Base-by-base conservation (phyloP, 1,140 invertebrate genomes). In the Drosophila busckii region DNA sequence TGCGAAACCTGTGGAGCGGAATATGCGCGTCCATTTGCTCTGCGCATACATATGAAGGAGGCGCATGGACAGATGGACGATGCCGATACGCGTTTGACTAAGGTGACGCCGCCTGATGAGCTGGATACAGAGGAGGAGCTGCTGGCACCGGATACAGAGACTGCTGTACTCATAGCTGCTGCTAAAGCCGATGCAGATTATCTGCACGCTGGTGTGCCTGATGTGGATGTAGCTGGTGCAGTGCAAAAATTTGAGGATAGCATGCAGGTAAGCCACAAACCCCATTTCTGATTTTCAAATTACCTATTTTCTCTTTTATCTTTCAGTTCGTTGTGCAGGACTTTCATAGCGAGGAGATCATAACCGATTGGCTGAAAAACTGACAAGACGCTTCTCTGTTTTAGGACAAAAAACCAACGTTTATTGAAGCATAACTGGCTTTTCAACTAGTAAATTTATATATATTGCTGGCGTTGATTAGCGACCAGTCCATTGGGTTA, bases 1-100 rank as follows among this genome's bases (percentile, higher is more conserved):
- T 94, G 93, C 62, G 86, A 89, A 26, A 83, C 91, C n/a, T 94
- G 93, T 70, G 93, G 93, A 3, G 93, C 93, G 0, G 91, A 90
- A 22, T 94, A 94, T 76, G 92, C 92, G 2, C 88, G 93, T 0
- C 88, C 91, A 0, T 93, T 93, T 87, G 93, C 93, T 0, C 78
- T 94, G 4, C 91, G 91, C 45, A 91, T 93, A 73, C 93, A 94
- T 70, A 86, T 93, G 45, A 92, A 90, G 25, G 89, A 90, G 7
- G 90, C 89, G 12, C 92, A 91, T 50, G 82, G 88, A 2, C 76
- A 88, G 0, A 46, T 67, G 2, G 67, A 52, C 16, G 37, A 46
- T 16, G 29, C 35, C 20, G 42, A 26, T 4, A 12, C 32, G 2
- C 28, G 37, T 4, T 7, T 40, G 8, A 31, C 26, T 3, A 37